Conservation (phyloP, 2,888 invertebrate genomes). For the Frankliniella intonsa region DNA sequence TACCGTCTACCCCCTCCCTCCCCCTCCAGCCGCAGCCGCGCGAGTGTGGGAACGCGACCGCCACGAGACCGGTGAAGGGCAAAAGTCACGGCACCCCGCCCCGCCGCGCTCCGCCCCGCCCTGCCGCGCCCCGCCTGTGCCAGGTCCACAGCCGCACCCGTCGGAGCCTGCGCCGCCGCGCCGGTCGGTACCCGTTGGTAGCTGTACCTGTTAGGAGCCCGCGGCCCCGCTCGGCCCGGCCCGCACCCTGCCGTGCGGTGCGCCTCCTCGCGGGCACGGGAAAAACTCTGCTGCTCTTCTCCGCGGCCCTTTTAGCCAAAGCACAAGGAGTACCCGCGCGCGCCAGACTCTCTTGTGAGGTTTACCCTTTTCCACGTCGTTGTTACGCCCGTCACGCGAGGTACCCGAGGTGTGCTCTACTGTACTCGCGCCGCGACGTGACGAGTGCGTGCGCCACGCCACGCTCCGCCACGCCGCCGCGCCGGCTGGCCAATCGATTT, state of each 20-base stretch:
- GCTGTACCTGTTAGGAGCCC: too few species aligned
- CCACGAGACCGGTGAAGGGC: conserved; percentile 25
- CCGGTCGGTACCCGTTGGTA: too few species aligned
- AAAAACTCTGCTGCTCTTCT: too few species aligned
- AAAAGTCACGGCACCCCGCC: conserved; percentile 1
- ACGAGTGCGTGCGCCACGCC: background rate
- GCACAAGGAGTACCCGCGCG: too few species aligned
- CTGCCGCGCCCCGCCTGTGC: background rate
- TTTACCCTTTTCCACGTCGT: too few species aligned
- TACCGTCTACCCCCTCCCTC: background rate
- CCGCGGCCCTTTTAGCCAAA: too few species aligned
- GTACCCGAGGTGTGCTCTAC: too few species aligned
- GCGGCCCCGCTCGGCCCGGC: too few species aligned
- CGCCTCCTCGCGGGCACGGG: too few species aligned
- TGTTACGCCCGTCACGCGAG: too few species aligned
- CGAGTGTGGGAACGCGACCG: conserved; percentile 23
- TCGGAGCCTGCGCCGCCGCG: background rate
- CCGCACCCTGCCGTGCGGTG: too few species aligned
- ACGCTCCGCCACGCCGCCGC: background rate
- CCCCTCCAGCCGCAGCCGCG: background rate
- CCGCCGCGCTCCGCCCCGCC: background rate
- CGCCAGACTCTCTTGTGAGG: too few species aligned
- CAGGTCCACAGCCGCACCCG: background rate
- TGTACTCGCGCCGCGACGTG: background rate
- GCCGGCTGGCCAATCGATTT: background rate